Percentiles rank a stretch among this genome's conserved stretches.
Evolutionary conservation across 2,888 invertebrate species (phyloP).

Genomic region (Caenorhabditis macrosperma): DNA sequence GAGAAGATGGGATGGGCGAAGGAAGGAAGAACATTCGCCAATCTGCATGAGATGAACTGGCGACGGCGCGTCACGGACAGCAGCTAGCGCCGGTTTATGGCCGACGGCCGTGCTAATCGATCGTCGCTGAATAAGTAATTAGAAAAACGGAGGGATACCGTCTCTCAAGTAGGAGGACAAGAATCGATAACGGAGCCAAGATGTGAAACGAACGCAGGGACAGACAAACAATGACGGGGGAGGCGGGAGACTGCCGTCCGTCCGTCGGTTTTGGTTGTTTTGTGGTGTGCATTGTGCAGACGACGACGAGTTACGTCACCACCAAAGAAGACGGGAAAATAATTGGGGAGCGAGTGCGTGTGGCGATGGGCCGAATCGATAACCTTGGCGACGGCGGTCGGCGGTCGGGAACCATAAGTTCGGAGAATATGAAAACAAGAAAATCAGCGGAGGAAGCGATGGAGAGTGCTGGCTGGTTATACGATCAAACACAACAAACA

Average conservation of each 20-base stretch:
- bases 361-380: not conserved
- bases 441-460: constrained; percentile 13
- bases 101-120: constrained; percentile 19
- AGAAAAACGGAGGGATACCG: not conserved
- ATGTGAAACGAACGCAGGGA: not conserved
- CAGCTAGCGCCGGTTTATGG: constrained; percentile 12
- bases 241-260: not conserved
- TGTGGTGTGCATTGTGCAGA: not conserved
- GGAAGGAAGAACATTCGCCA: constrained; percentile 2
- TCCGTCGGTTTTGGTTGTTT: constrained; percentile 28
- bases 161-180: not conserved
- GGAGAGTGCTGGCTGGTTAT: constrained; percentile 18
- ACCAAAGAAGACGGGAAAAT: not conserved
- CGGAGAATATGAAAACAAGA: constrained; percentile 11
- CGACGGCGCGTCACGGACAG: not conserved
- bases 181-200: constrained; percentile 6
- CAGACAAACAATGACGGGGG: constrained; percentile 7
- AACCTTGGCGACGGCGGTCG: not conserved
- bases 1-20: constrained; percentile 6
- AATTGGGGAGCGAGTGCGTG: not conserved
- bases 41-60: constrained; percentile 12
- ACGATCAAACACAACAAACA: constrained; percentile 49
- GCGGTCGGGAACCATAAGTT: not conserved
- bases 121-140: constrained; percentile 24
- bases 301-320: constrained; percentile 2